phyloP scores from a whole-genome alignment of 2,888 invertebrate genomes.

The Acleris cristana region DNA sequence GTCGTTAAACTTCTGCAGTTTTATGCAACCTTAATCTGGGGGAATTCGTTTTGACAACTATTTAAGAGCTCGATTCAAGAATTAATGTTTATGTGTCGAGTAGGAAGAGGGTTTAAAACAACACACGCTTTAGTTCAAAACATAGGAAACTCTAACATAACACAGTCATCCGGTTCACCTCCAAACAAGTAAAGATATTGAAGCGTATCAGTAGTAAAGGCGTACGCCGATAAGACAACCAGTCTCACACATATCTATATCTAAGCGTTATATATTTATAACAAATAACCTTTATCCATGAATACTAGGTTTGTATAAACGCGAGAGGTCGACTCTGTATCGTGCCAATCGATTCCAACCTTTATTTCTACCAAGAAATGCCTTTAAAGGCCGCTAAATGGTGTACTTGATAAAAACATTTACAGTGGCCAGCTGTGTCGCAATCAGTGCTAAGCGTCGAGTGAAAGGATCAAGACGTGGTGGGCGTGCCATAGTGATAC shows the following conservation, averaged over 20 bases:
- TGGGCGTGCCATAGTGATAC: conserved; percentile 45
- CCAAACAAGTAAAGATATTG: conserved; percentile 18
- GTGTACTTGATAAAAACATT: conserved; percentile 28
- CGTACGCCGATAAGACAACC: conserved; percentile 26
- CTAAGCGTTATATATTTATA: conserved; percentile 29
- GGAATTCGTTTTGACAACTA: no score
- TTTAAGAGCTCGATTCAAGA: no score
- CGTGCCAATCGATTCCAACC: conserved; percentile 23
- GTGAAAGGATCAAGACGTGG: conserved; percentile 62
- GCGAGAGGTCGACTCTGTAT: conserved; percentile 19
- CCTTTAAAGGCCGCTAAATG: conserved; percentile 7
- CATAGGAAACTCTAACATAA: conserved; percentile 18
- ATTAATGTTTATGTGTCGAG: no score
- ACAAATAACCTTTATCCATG: conserved; percentile 23
- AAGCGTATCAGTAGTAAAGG: conserved; percentile 15
- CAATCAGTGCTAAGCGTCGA: conserved; percentile 42
- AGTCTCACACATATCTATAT: conserved; percentile 13
- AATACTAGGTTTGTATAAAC: conserved; percentile 34
- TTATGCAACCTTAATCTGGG: no score
- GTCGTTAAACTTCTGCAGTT: no score
- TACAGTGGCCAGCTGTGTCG: conserved; percentile 16
- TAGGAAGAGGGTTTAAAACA: conserved; percentile 1
- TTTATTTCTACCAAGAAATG: conserved; percentile 23
- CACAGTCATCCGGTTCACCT: conserved; percentile 27
- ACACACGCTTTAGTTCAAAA: conserved; percentile 16